These are phyloP conservation scores for Ctena decussata DNA, from an alignment of 2,888 invertebrate genomes.

Conservation along the genomic window DNA sequence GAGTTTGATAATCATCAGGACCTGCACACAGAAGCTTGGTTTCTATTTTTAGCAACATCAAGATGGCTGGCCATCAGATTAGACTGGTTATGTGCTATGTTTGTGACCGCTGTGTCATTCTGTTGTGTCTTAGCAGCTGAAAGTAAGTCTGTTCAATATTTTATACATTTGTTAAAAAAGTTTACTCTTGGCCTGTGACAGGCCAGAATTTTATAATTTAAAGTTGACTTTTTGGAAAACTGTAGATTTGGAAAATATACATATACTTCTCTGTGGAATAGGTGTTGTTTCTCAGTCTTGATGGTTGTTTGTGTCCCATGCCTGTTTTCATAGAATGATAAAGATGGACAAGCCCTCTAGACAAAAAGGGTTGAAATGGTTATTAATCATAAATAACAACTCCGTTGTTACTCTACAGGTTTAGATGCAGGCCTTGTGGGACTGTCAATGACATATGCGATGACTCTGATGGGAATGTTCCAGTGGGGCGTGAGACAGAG, in stretches of 20 bases:
- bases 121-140: slow-evolving; percentile 92
- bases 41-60: slow-evolving; percentile 94
- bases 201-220: too few relatives aligned
- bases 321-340: too few relatives aligned
- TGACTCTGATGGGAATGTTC: slow-evolving; percentile 92
- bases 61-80: slow-evolving; percentile 98
- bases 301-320: too few relatives aligned
- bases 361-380: background rate
- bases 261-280: too few relatives aligned
- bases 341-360: too few relatives aligned
- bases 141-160: slow-evolving; percentile 85
- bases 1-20: slow-evolving; percentile 88
- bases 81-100: slow-evolving; percentile 95
- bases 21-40: slow-evolving; percentile 96
- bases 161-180: slow-evolving; percentile 15
- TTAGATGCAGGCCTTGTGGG: slow-evolving; percentile 85
- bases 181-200: too few relatives aligned
- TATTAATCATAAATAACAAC: background rate
- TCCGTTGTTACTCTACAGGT: slow-evolving; percentile 57
- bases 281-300: background rate
- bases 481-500: slow-evolving; percentile 98
- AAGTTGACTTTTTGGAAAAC: too few relatives aligned
- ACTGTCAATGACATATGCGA: slow-evolving; percentile 85
- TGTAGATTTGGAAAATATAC: too few relatives aligned
- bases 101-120: slow-evolving; percentile 94